Percentiles rank a stretch among this genome's conserved stretches.
phyloP scores from a whole-genome alignment of 1,140 invertebrate genomes.

The Mercenaria mercenaria region DNA sequence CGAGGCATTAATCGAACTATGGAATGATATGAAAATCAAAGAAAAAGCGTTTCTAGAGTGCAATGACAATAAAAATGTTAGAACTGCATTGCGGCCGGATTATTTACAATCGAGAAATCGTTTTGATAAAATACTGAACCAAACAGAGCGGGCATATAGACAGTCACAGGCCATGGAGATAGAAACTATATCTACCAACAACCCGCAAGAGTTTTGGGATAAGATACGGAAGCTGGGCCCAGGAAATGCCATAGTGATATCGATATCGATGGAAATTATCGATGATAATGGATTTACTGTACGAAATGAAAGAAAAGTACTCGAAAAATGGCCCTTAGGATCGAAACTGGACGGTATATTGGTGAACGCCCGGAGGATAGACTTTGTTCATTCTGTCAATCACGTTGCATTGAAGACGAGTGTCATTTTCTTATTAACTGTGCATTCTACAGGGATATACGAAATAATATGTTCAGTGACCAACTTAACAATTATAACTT shows the following conservation, averaged over 20 bases:
- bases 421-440: too few relatives aligned
- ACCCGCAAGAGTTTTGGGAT: constrained; percentile 49
- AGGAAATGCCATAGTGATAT: too few relatives aligned
- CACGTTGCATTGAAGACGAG: too few relatives aligned
- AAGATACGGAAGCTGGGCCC: constrained; percentile 28
- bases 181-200: constrained; percentile 37
- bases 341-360: too few relatives aligned
- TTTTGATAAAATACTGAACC: constrained; percentile 31
- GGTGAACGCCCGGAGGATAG: too few relatives aligned
- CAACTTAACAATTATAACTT: too few relatives aligned
- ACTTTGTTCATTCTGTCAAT: too few relatives aligned
- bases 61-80: not conserved
- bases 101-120: not conserved
- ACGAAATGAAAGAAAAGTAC: too few relatives aligned
- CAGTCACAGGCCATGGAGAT: constrained; percentile 10
- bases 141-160: constrained; percentile 16
- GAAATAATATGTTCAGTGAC: too few relatives aligned
- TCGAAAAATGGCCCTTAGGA: too few relatives aligned
- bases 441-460: too few relatives aligned
- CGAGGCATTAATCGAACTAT: constrained; percentile 23
- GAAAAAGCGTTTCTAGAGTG: constrained; percentile 29
- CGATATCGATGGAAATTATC: constrained; percentile 27
- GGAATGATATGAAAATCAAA: constrained; percentile 2
- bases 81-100: not conserved
- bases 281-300: too few relatives aligned